phyloP scores from a whole-genome alignment of 2,888 invertebrate species.

The Chirona hameri region DNA sequence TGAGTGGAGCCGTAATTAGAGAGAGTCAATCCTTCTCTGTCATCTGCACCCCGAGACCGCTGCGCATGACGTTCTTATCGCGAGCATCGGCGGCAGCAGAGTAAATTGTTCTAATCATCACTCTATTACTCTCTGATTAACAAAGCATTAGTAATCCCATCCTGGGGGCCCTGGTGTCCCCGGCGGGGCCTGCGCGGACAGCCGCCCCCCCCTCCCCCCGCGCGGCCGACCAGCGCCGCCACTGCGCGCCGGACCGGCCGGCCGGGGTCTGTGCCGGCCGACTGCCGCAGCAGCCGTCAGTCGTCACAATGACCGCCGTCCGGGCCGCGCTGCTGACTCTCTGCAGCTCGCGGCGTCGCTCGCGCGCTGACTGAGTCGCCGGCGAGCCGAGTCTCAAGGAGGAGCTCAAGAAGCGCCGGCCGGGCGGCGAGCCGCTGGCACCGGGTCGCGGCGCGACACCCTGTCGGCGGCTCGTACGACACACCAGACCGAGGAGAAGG shows the following conservation, averaged over 20 bases:
- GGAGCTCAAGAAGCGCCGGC: background rate
- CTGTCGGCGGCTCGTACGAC: background rate
- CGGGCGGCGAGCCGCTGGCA: background rate
- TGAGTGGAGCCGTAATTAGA: too few species aligned
- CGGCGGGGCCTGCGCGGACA: background rate
- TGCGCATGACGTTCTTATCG: too few species aligned
- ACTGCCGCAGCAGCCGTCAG: background rate
- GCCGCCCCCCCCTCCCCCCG: background rate
- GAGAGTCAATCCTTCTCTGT: too few species aligned
- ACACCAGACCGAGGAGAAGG: conserved; percentile 24
- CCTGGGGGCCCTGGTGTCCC: background rate
- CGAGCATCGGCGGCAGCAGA: too few species aligned
- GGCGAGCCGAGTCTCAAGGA: background rate
- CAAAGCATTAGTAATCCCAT: too few species aligned
- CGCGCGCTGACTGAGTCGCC: background rate
- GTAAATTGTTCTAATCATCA: too few species aligned
- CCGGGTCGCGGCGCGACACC: conserved; percentile 22
- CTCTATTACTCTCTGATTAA: too few species aligned
- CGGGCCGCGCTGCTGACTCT: background rate
- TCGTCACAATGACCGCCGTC: background rate
- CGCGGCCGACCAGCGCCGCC: background rate
- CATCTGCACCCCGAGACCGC: too few species aligned
- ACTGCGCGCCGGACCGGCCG: background rate
- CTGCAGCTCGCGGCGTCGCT: background rate
- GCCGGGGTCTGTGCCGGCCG: background rate